Percentiles rank a stretch among this genome's conserved stretches.
These are phyloP conservation scores for Drosophila algonquin DNA, from an alignment of 2,888 invertebrate genomes.

Conservation along the genomic window DNA sequence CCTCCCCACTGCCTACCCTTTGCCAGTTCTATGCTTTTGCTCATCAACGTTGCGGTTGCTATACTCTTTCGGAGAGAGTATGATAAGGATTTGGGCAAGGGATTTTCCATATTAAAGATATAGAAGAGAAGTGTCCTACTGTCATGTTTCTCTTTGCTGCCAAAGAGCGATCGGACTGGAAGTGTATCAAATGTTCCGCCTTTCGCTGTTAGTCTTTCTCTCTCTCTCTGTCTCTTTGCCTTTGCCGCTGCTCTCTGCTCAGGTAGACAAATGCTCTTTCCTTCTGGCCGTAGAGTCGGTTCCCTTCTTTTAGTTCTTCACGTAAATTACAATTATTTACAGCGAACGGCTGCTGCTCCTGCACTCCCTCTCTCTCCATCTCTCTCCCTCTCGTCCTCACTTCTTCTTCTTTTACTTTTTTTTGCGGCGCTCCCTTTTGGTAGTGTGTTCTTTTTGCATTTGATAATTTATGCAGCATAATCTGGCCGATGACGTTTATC, in stretches of 20 bases:
- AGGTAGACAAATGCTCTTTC: conserved; percentile 53
- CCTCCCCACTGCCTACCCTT: background rate
- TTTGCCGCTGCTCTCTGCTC: conserved; percentile 33
- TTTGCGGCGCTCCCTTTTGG: conserved; percentile 66
- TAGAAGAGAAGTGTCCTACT: background rate
- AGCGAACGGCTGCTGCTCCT: conserved; percentile 63
- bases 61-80: background rate
- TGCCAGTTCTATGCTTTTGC: background rate
- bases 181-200: conserved; percentile 2
- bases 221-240: conserved; percentile 57
- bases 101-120: background rate
- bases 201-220: too few relatives aligned
- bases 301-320: conserved; percentile 32
- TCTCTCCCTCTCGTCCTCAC: background rate
- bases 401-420: conserved; percentile 1
- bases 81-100: background rate
- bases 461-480: conserved; percentile 77
- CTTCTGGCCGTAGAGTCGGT: conserved; percentile 26
- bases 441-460: conserved; percentile 63
- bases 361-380: conserved; percentile 33
- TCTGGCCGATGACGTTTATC: conserved; percentile 74
- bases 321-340: conserved; percentile 77
- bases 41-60: background rate
- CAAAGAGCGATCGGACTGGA: background rate
- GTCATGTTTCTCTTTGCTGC: background rate